Conservation (phyloP, 1,140 invertebrate species). For the Theocolax elegans region DNA sequence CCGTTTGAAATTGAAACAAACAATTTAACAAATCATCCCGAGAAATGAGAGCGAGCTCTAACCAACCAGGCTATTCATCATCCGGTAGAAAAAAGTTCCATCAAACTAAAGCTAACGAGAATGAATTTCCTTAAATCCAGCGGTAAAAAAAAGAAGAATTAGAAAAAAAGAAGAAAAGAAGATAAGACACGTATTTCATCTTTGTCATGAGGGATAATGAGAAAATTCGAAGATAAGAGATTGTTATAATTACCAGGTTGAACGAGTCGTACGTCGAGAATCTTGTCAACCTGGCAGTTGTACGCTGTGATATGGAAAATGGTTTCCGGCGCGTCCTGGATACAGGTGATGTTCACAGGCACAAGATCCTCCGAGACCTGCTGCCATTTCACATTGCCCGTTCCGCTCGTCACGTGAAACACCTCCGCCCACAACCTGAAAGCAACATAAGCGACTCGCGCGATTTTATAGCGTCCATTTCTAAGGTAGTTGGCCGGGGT, state of each 20-base stretch:
- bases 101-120: conserved; percentile 10
- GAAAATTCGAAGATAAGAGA: neutral
- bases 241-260: conserved; percentile 83
- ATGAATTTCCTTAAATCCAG: conserved; percentile 7
- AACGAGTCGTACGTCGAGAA: conserved; percentile 94
- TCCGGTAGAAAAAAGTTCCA: too few species aligned
- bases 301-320: conserved; percentile 98
- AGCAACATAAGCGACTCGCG: conserved; percentile 23
- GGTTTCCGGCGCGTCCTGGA: conserved; percentile 94
- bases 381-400: conserved; percentile 94
- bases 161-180: neutral
- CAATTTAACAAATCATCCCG: too few species aligned
- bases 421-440: conserved; percentile 96
- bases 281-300: conserved; percentile 98
- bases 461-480: neutral
- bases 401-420: conserved; percentile 92
- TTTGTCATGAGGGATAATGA: neutral
- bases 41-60: too few species aligned
- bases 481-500: too few species aligned
- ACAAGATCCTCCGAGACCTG: conserved; percentile 97
- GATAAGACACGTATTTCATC: too few species aligned
- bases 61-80: too few species aligned
- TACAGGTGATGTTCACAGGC: conserved; percentile 96
- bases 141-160: too few species aligned
- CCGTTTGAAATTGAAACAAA: too few species aligned